Base-by-base conservation (phyloP, 2,797 vertebrate genomes). In the Sparus aurata region DNA sequence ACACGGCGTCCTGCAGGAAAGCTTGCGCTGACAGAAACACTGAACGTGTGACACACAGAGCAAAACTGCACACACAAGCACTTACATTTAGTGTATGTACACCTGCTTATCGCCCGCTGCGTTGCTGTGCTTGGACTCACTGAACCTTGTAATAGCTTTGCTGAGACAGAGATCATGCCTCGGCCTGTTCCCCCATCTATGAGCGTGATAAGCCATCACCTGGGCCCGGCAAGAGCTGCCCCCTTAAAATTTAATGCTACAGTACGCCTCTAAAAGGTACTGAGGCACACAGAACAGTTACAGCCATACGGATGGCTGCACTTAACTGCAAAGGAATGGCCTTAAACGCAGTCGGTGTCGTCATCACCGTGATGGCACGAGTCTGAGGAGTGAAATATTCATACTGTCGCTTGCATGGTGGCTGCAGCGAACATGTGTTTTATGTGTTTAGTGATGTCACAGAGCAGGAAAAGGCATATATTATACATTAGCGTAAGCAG, bases 61-160 rank as follows among this genome's bases (percentile, higher is more conserved):
- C 58, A 67, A 70, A 82, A 75, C 57, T 74, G 69, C 83, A 75
- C 77, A 82, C 82, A 84, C 57, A 63, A 41, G 41, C 84, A 79
- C 79, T 69, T 70, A 47, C 74, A 80, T 79, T 90, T 62, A 83
- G 79, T 88, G 77, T 87, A 86, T 67, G 83, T 82, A 91, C 82
- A 88, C 81, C 86, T 86, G 90, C 87, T 90, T 87, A 89, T 89
- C 85, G 54, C 71, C 81, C 18, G 10, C 73, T n/a, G 25, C 34
- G 69, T 72, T 65, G 87, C 87, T 82, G 83, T 82, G 84, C 89
- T 83, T 62, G 69, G 83, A 93, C 63, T 85, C 92, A 89, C 75
- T 92, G 88, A 93, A 92, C 87, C 93, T 81, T 94, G 92, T 94
- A 95, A 95, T 94, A 93, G 93, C 88, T 93, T 93, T 91, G 87